Percentiles rank a stretch among this genome's conserved stretches.
Conservation (phyloP, 2,113 vertebrate genomes). For the Crocuta crocuta region DNA sequence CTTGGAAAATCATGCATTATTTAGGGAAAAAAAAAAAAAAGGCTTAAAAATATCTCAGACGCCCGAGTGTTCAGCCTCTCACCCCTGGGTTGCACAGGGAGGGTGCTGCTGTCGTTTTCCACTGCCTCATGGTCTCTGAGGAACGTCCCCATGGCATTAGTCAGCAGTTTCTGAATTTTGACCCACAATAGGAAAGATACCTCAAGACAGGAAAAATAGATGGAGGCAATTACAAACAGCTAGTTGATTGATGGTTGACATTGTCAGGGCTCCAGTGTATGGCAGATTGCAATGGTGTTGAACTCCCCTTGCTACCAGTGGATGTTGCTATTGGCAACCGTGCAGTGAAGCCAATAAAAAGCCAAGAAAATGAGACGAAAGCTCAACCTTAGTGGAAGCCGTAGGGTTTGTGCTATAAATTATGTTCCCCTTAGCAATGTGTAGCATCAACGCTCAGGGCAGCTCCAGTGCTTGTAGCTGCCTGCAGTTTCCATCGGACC, state of each 20-base stretch:
- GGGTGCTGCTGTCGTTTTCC: not conserved
- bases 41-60: constrained; percentile 49
- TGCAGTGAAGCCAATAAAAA: constrained; percentile 88
- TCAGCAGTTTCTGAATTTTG: constrained; percentile 89
- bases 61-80: not conserved
- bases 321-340: constrained; percentile 89
- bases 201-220: constrained; percentile 89
- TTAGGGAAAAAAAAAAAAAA: constrained; percentile 36
- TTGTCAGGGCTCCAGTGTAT: constrained; percentile 86
- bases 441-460: constrained; percentile 77
- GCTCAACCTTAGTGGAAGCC: constrained; percentile 85
- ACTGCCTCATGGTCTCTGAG: constrained; percentile 76
- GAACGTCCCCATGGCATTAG: constrained; percentile 83
- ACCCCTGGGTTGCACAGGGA: not conserved
- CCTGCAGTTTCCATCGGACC: constrained; percentile 50
- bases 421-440: constrained; percentile 82
- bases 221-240: constrained; percentile 90
- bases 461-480: constrained; percentile 38
- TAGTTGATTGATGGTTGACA: constrained; percentile 90
- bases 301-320: constrained; percentile 84
- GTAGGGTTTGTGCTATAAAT: constrained; percentile 85
- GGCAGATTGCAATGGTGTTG: constrained; percentile 85
- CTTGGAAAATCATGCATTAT: constrained; percentile 38
- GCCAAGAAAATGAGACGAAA: constrained; percentile 85
- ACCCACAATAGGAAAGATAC: constrained; percentile 87